Evolutionary conservation across 2,888 invertebrate genomes (phyloP), one percentile per base, ranked within the genome.

Genomic region (Amphiduros pacificus): DNA sequence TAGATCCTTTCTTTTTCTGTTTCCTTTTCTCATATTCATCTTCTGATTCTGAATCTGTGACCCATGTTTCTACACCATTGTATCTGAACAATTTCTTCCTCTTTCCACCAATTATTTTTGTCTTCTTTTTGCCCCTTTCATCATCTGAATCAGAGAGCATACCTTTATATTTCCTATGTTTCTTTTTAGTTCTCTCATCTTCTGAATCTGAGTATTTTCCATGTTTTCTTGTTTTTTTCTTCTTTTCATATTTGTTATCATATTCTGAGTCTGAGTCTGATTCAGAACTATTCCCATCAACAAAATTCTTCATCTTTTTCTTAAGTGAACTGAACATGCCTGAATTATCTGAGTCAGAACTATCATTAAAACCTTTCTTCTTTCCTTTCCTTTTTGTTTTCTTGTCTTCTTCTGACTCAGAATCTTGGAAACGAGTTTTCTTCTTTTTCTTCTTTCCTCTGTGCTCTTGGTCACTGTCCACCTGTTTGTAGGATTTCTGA

Each of bases 201-300:
- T 44, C 44, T 44, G n/a, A n/a, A 6, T 44, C 44, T 44, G 28
- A 22, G 17, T 31, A 2, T 20, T 49, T 49, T 20, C 14, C 27
- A 9, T 26, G 17, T 22, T 55, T 41, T 17, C 28, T 29, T 26
- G 36, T 41, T 22, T 36, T 54, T 14, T 54, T 32, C 24, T 36
- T 32, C 26, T 9, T 9, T 27, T 9, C 22, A 22, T 40, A 11
- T n/a, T 56, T 28, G 6, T 50, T 32, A 11, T 58, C 58, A 27
- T 44, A 61, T 26, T 60, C 36, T 52, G 61, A 65, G 11, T 61
- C 41, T 54, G 56, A 57, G n/a, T 22, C n/a, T 44, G 44, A 44
- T n/a, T 44, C 22, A 4, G 44, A 44, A 5, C 44, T 5, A 20
- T 44, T 17, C 4, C 22, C 44, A 44, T 44, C 44, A 36, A 11